Evolutionary conservation across 2,113 vertebrate species (phyloP).

Genomic region (Aramus guarauna): DNA sequence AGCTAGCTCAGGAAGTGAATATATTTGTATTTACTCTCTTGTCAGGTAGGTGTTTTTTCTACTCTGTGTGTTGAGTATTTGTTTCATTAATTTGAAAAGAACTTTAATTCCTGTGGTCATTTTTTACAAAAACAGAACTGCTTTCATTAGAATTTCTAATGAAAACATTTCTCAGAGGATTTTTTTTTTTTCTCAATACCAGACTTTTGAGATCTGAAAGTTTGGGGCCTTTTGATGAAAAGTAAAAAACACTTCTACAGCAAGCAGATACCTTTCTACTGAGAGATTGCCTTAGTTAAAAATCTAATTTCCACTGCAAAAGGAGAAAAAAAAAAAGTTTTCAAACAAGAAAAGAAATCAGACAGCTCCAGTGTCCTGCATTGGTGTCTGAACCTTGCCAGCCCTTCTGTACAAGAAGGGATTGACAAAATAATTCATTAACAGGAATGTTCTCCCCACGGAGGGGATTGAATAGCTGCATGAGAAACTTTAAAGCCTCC

Average conservation of each 20-base stretch:
- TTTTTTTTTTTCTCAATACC: neutral
- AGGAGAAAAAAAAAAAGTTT: neutral
- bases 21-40: neutral
- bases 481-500: conserved; percentile 16
- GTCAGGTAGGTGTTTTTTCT: neutral
- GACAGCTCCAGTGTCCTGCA: neutral
- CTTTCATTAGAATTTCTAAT: neutral
- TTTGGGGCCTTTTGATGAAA: neutral
- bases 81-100: neutral
- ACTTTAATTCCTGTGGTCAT: neutral
- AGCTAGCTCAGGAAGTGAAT: neutral
- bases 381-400: neutral
- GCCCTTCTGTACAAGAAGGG: neutral
- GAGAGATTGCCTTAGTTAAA: neutral
- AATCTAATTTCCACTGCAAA: neutral
- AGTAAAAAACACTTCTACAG: neutral
- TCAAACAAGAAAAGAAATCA: neutral
- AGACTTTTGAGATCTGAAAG: neutral
- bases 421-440: conserved; percentile 18
- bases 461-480: neutral
- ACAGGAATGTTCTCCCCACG: neutral
- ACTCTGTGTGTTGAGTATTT: neutral
- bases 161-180: neutral
- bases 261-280: neutral
- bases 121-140: neutral